Base-by-base conservation (phyloP, 2,888 invertebrate species). In the Parelbella ahira region DNA sequence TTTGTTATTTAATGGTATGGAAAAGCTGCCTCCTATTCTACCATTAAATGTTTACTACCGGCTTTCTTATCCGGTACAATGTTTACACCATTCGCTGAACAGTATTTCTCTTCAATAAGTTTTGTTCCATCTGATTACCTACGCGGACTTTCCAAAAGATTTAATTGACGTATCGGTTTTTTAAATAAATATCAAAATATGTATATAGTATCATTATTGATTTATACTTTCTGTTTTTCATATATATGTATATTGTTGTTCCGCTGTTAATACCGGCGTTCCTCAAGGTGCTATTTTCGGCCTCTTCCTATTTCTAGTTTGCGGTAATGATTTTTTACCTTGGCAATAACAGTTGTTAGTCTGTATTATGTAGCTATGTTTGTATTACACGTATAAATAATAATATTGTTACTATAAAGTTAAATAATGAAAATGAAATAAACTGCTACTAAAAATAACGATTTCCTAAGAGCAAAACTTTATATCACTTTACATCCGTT, bases 1-100 rank as follows among this genome's bases (percentile, higher is more conserved):
- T 24, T 33, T 33, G 33, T 27, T 41, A 20, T 27, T 41, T 33
- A 41, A 41, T 33, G 13, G 25, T 13, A 27, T 41, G 20, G 41
- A 20, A 24, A 41, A 27, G 32, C 10, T 41, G 3, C 29, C 12
- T 12, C 3, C 18, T 11, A 9, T 24, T 10, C 15, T 11, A 23
- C 25, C n/a, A 13, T 19, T 27, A 25, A 36, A 37, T 23, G 12
- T 33, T 39, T 27, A 33, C 25, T 20, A 27, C 24, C 13, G 4
- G 25, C 41, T 41, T 41, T 41, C 41, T 33, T 41, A 23, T 33
- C 32, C 32, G 33, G n/a, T n/a, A n/a, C n/a, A n/a, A n/a, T n/a
- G n/a, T n/a, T n/a, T n/a, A n/a, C n/a, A n/a, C n/a, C n/a, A n/a
- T n/a, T n/a, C n/a, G n/a, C n/a, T n/a, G n/a, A n/a, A n/a, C n/a